Conservation (phyloP, 2,113 vertebrate species). For the Prietella phreatophila region DNA sequence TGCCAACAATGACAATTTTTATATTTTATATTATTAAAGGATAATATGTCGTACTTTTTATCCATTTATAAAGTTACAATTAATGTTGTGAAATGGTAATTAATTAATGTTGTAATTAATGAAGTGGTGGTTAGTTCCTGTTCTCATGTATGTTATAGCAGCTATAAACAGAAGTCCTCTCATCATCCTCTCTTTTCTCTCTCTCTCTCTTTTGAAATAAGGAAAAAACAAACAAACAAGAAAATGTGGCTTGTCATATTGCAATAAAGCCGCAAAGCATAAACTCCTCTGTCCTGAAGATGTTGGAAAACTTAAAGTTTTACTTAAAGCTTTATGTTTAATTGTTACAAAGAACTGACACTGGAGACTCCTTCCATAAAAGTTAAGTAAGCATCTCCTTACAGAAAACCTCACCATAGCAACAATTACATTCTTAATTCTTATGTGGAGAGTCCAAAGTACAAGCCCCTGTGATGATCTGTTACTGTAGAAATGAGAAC, state of each 20-base stretch:
- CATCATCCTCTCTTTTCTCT: neutral
- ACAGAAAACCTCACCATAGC: no score
- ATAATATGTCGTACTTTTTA: no score
- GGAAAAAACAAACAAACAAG: no score
- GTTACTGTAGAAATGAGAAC: neutral
- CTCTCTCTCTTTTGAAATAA: neutral
- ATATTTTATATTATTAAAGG: no score
- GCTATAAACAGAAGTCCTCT: neutral
- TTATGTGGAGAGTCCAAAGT: neutral
- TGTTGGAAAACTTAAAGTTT: neutral
- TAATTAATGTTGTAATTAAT: no score
- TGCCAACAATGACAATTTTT: no score
- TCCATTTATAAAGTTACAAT: no score
- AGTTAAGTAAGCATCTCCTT: no score
- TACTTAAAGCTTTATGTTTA: neutral
- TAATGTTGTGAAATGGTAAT: neutral
- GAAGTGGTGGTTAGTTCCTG: neutral
- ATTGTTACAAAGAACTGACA: neutral
- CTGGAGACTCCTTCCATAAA: no score
- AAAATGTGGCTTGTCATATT: no score
- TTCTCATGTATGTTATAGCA: neutral
- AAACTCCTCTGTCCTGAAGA: neutral
- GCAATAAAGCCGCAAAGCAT: neutral
- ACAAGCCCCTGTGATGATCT: neutral
- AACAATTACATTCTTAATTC: neutral